Percentiles rank a stretch among this genome's conserved stretches.
Conservation (phyloP, 2,113 vertebrate species). For the Python bivittatus region DNA sequence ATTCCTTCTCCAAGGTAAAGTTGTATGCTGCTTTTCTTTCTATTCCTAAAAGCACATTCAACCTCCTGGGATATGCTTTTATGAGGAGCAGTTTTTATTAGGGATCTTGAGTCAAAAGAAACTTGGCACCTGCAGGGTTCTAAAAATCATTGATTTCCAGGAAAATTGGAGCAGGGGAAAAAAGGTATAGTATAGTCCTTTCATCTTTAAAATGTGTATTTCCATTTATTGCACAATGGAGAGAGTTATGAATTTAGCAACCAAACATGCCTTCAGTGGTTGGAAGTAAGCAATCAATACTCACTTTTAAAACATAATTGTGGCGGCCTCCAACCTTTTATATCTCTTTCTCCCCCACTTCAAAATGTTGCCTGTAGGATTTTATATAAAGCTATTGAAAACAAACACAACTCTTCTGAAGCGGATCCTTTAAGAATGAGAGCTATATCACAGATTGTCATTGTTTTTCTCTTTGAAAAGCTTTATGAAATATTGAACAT, state of each 20-base stretch:
- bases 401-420: constrained; percentile 43
- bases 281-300: constrained; percentile 47
- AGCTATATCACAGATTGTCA: not conserved
- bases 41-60: constrained; percentile 3
- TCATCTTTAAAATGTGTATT: constrained; percentile 60
- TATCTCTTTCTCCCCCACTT: constrained; percentile 12
- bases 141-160: constrained; percentile 61
- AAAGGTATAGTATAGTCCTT: constrained; percentile 50
- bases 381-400: constrained; percentile 40
- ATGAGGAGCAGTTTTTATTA: constrained; percentile 54
- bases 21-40: not conserved
- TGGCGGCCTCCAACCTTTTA: constrained; percentile 50
- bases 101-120: constrained; percentile 60
- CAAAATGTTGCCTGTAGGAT: constrained; percentile 47
- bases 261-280: constrained; percentile 53
- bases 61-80: constrained; percentile 16
- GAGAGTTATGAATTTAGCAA: constrained; percentile 61
- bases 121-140: constrained; percentile 55
- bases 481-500: constrained; percentile 27
- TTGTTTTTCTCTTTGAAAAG: constrained; percentile 30
- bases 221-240: constrained; percentile 43
- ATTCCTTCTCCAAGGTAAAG: not conserved
- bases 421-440: constrained; percentile 24
- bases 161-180: constrained; percentile 28
- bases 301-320: constrained; percentile 61